phyloP scores from a whole-genome alignment of 2,113 vertebrate genomes.

The Thamnaconus septentrionalis region DNA sequence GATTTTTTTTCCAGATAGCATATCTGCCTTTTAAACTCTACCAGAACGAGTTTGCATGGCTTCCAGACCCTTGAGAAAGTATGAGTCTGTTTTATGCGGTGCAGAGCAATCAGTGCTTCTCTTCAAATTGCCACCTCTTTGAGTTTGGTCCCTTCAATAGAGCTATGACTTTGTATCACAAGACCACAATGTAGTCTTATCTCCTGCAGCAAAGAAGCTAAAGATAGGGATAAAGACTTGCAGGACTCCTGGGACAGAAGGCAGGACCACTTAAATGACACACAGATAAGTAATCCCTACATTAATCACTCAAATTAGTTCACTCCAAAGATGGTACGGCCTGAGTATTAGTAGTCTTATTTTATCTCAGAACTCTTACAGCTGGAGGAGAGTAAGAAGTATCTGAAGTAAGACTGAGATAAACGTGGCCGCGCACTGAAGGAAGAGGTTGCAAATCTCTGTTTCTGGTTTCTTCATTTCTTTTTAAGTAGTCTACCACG shows the following conservation, averaged over 20 bases:
- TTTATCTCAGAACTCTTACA: conserved; percentile 27
- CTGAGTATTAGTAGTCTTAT: conserved; percentile 35
- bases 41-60: conserved; percentile 23
- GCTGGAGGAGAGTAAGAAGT: not conserved
- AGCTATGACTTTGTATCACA: conserved; percentile 34
- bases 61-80: conserved; percentile 39
- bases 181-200: conserved; percentile 49
- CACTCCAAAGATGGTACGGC: conserved; percentile 26
- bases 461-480: no score
- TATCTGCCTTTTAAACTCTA: conserved; percentile 49
- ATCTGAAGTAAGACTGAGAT: not conserved
- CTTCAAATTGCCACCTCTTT: conserved; percentile 34
- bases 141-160: conserved; percentile 8
- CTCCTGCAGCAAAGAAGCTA: conserved; percentile 32
- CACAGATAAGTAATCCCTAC: conserved; percentile 53
- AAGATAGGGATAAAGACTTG: conserved; percentile 50
- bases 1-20: conserved; percentile 62
- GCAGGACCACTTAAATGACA: conserved; percentile 45
- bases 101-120: conserved; percentile 46
- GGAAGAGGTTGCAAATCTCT: no score
- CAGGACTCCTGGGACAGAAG: conserved; percentile 42
- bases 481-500: no score
- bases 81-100: conserved; percentile 52
- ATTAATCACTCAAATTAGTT: conserved; percentile 62
- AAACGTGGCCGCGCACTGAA: no score